These are phyloP conservation scores for Cacoxenus indagator DNA, from an alignment of 2,888 invertebrate genomes.

Conservation along the genomic window DNA sequence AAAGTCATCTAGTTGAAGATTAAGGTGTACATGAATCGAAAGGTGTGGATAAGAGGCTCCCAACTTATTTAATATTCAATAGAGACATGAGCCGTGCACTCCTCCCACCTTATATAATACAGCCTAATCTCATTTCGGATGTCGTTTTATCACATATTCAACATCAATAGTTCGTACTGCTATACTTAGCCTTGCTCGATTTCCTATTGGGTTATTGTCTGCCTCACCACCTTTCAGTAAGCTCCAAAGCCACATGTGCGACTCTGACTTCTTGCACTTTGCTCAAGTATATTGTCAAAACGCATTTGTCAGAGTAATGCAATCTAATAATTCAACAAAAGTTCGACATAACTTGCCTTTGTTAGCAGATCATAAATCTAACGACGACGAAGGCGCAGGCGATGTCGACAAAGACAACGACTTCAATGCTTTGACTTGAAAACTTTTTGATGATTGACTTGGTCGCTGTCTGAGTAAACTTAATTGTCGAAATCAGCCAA, in stretches of 20 bases:
- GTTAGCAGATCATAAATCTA: too few species aligned
- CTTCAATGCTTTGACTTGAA: conserved; percentile 8
- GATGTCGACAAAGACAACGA: neutral
- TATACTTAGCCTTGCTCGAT: too few species aligned
- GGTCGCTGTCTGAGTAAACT: neutral
- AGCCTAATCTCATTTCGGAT: too few species aligned
- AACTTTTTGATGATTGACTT: neutral
- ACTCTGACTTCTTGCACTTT: conserved; percentile 7
- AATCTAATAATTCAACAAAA: conserved; percentile 49
- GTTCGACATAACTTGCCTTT: neutral
- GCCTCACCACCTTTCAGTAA: too few species aligned
- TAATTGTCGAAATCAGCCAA: conserved; percentile 7
- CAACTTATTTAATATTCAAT: too few species aligned
- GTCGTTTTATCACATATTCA: too few species aligned
- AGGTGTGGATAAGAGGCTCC: too few species aligned
- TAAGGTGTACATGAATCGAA: neutral
- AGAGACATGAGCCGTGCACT: too few species aligned
- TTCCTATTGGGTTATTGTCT: too few species aligned
- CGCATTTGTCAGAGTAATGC: conserved; percentile 24
- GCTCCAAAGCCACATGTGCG: conserved; percentile 6
- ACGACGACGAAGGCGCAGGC: too few species aligned
- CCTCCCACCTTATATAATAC: too few species aligned
- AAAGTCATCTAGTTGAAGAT: conserved; percentile 42
- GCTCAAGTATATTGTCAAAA: neutral
- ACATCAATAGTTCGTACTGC: too few species aligned